Evolutionary conservation across 1,140 invertebrate species (phyloP), one percentile per base, ranked within the genome.

Genomic region (Drosophila nasuta): DNA sequence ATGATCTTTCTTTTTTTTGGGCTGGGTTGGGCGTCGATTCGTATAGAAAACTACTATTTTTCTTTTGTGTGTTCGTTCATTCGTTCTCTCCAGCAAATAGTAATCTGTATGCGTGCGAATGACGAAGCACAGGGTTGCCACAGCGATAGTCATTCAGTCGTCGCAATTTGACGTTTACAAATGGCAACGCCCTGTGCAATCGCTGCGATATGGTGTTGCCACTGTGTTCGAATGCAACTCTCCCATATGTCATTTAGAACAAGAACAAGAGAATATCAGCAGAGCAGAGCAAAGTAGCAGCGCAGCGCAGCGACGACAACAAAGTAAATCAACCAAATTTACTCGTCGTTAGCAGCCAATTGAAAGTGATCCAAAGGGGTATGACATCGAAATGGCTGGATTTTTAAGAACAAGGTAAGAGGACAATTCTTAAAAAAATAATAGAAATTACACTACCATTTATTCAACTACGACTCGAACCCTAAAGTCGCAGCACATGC

Each of bases 1-100:
- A 35, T 56, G 68, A 67, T 57, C 51, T 78, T 77, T 33, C 7
- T 33, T 33, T 33, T 33, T 38, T 79, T 87, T 82, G 74, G 82
- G 78, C 77, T 85, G 81, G 83, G 81, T 85, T 80, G 81, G 81
- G 81, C 85, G 72, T 87, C 66, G 54, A 87, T 73, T 86, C 58
- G 59, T 87, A 87, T 69, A 83, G 69, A 87, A 76, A 87, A 85
- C 82, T 85, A 87, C 65, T 87, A 82, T 82, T 86, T 81, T 86
- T 81, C 85, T 86, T 86, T 87, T 79, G 75, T 79, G 75, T 86
- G 82, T 78, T 38, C 35, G 35, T 38, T 38, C 35, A 38, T 38
- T 75, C 66, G 70, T 74, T 82, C 80, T 79, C 73, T 79, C 51
- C 80, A 82, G 75, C 80, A 74, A 63, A 63, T 67, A 60, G 75